A percentile compares a stretch with the other conserved stretches of the same genome.
Evolutionary conservation across 2,888 invertebrate species (phyloP).

Genomic region (Cryptops parisi): DNA sequence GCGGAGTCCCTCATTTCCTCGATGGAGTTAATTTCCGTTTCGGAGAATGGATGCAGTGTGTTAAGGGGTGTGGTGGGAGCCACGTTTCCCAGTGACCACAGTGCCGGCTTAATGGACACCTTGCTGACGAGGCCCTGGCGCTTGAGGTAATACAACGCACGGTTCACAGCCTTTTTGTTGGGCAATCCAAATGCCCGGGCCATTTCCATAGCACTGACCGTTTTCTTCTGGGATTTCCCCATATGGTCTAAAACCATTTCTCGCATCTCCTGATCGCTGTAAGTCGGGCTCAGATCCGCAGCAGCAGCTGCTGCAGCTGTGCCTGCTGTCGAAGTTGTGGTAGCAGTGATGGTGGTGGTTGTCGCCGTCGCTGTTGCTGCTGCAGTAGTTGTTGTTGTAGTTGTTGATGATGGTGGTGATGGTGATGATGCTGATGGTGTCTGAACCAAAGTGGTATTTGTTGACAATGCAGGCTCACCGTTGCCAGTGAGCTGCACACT

Average conservation of each 20-base stretch:
- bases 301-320: background rate
- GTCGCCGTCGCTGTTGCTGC: too few relatives aligned
- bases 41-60: conserved; percentile 12
- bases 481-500: background rate
- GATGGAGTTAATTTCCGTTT: conserved; percentile 11
- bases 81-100: conserved; percentile 14
- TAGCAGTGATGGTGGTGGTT: background rate
- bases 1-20: conserved; percentile 12
- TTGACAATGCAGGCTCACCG: conserved; percentile 6
- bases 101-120: conserved; percentile 13
- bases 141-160: conserved; percentile 12
- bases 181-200: conserved; percentile 12
- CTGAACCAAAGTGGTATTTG: conserved; percentile 1
- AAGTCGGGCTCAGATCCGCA: conserved; percentile 4
- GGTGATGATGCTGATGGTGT: background rate
- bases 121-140: conserved; percentile 14
- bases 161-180: conserved; percentile 13
- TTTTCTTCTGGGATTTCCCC: conserved; percentile 12
- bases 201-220: conserved; percentile 11
- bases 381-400: too few relatives aligned
- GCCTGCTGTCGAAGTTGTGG: background rate
- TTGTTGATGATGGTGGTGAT: too few relatives aligned
- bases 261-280: conserved; percentile 12
- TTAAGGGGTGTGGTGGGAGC: conserved; percentile 9
- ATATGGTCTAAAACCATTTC: conserved; percentile 14